A percentile compares a stretch with the other conserved stretches of the same genome.
These are phyloP conservation scores for Alauda arvensis DNA, from an alignment of 2,797 vertebrate species.

Conservation along the genomic window DNA sequence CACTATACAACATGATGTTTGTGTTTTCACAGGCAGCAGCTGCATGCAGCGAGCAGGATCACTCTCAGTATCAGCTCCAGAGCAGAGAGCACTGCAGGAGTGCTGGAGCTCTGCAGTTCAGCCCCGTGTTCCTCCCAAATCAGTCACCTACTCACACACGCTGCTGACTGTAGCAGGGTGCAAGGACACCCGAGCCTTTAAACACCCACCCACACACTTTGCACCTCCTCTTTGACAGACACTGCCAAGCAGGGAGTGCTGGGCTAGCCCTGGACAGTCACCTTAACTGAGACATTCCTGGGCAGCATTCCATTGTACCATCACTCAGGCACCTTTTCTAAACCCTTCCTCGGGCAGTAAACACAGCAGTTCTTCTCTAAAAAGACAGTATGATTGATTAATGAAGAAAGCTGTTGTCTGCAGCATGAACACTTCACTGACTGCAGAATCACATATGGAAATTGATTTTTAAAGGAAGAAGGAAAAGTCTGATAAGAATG, in stretches of 20 bases:
- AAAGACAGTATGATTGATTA: background rate
- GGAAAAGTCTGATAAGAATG: background rate
- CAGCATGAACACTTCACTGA: background rate
- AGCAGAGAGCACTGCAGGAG: rapidly evolving
- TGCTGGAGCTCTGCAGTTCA: background rate
- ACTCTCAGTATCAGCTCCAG: background rate
- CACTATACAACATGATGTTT: background rate
- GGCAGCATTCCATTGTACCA: background rate
- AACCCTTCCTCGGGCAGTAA: background rate
- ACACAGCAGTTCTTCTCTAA: background rate
- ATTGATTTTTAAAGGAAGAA: background rate
- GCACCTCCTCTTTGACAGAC: background rate
- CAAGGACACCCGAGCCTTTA: background rate
- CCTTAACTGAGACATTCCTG: background rate
- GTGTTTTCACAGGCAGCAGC: background rate
- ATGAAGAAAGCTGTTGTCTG: background rate
- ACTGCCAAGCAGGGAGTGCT: background rate
- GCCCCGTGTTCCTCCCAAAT: background rate
- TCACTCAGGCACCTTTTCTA: background rate
- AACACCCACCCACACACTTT: background rate
- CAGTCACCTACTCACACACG: rapidly evolving
- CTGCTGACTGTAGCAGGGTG: background rate
- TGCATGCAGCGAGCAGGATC: background rate
- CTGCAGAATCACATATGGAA: background rate
- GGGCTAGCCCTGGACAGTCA: background rate